Base-by-base conservation (phyloP, 2,888 invertebrate genomes). In the Acanthoscelides obtectus region DNA sequence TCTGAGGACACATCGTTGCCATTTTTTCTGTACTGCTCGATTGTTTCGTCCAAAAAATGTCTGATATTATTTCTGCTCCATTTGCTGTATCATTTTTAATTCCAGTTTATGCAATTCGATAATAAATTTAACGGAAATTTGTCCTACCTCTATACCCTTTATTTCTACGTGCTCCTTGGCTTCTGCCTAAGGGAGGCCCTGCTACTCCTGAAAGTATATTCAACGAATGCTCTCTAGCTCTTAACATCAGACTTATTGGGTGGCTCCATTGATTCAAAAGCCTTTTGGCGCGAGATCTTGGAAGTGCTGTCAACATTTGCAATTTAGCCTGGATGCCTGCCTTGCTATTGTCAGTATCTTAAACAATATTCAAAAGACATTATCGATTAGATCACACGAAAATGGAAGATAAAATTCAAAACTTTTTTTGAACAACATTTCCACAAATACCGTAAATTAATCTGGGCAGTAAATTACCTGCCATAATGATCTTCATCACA, bases 401-500 rank as follows among this genome's bases (percentile, higher is more conserved):
- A n/a, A n/a, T n/a, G n/a, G n/a, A n/a, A n/a, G n/a, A n/a, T n/a
- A n/a, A n/a, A n/a, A n/a, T n/a, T n/a, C n/a, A n/a, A n/a, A n/a
- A n/a, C n/a, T n/a, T n/a, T n/a, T n/a, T n/a, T n/a, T n/a, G n/a
- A n/a, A n/a, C n/a, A n/a, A n/a, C n/a, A n/a, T n/a, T n/a, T n/a
- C n/a, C n/a, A n/a, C n/a, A n/a, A n/a, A n/a, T n/a, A n/a, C n/a
- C n/a, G n/a, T n/a, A n/a, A n/a, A n/a, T n/a, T n/a, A n/a, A n/a
- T n/a, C n/a, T n/a, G n/a, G n/a, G 12, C 5, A 6, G 17, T 45
- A 12, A 19, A 85, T 83, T 81, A 94, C 94, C 92, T 78, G 91
- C 90, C 83, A 95, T 90, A 75, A 95, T 94, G 66, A 91, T 89
- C 87, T 95, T 95, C 88, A 94, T 92, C 0, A 95, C 94, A 81